Evolutionary conservation across 2,888 invertebrate species (phyloP), one percentile per base, ranked within the genome.

Genomic region (Rhopalosiphum nymphaeae): DNA sequence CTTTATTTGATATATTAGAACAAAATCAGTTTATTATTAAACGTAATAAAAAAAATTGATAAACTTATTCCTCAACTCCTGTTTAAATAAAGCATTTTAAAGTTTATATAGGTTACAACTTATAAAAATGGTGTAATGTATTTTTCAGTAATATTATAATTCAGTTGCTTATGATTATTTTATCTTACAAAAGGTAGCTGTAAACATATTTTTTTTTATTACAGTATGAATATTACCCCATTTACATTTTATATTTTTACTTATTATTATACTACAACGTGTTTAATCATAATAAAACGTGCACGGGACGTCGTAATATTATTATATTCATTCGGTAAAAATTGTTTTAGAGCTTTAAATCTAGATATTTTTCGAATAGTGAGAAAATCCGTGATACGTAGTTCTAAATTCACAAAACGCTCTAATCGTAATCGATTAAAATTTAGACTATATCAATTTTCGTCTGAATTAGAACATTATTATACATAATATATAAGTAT

Each of bases 241-340:
- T 92, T 92, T 92, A 92, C 26, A 61, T 87, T 87, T 61, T 92
- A 87, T 89, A 44, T 89, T 91, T 61, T 92, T 88, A 92, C 86
- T 87, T 92, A 92, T 92, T 92, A 92, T 53, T 67, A 49, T 67
- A 21, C 49, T 92, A 67, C 67, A 87, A 88, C 92, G 92, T 92
- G 92, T 92, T 92, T 88, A 88, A 92, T 92, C 92, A 92, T 92
- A 92, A 92, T 92, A 92, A 92, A 92, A 92, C 42, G 85, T 21
- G 53, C 56, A 44, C 25, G 42, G 36, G 26, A 44, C 49, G 87
- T 61, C 61, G 16, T 87, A 85, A 44, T 57, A 91, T 36, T 91
- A 61, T 57, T n/a, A 57, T 87, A 92, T 87, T 86, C 46, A 61
- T 61, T 91, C 36, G 56, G 44, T 42, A 42, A 56, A 86, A 91